phyloP scores from a whole-genome alignment of 2,113 vertebrate species.

The Ailurus styani region DNA sequence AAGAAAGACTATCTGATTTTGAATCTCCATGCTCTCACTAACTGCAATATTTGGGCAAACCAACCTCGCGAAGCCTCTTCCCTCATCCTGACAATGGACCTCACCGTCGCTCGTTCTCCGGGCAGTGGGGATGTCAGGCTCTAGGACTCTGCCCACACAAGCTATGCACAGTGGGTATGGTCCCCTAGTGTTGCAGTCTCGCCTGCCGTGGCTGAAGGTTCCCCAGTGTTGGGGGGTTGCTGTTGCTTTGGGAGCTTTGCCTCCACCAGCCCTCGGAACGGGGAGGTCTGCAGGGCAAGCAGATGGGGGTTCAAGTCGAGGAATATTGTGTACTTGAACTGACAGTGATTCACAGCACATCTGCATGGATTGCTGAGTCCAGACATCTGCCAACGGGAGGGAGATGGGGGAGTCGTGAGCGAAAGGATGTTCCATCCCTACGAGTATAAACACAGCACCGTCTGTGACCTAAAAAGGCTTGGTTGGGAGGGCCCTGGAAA shows the following conservation, averaged over 20 bases:
- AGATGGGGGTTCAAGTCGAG: background rate
- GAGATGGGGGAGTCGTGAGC: background rate
- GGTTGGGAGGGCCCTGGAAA: background rate
- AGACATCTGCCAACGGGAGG: conserved; percentile 25
- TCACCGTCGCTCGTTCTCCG: background rate
- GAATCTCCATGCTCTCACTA: background rate
- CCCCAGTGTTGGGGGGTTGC: background rate
- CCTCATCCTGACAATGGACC: background rate
- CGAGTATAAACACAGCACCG: conserved; percentile 50
- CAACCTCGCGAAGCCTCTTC: background rate
- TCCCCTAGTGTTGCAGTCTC: background rate
- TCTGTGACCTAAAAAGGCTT: conserved; percentile 58
- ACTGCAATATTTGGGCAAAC: background rate
- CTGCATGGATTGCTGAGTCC: conserved; percentile 30
- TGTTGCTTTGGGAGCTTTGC: background rate
- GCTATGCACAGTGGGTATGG: background rate
- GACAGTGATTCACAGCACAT: conserved; percentile 51
- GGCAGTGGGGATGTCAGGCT: background rate
- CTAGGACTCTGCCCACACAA: background rate
- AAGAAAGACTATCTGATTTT: background rate
- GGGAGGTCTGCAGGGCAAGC: background rate
- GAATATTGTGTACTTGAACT: conserved; percentile 47
- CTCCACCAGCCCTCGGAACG: background rate
- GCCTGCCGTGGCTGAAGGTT: background rate
- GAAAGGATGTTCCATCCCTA: conserved; percentile 36